Percentiles rank a stretch among this genome's conserved stretches.
Evolutionary conservation across 2,113 vertebrate species (phyloP).

Genomic region (Xyrauchen texanus): DNA sequence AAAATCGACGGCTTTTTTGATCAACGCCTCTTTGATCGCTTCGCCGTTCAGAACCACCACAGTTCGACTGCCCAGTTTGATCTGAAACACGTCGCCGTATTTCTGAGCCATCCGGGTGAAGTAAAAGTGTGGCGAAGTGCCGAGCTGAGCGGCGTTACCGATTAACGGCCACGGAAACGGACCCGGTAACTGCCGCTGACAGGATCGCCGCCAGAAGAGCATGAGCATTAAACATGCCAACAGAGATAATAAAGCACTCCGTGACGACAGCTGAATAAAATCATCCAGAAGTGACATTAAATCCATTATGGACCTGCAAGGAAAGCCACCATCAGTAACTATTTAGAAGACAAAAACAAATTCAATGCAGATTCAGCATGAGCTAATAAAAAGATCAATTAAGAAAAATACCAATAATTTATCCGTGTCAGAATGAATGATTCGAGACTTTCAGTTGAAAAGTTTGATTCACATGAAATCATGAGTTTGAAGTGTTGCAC

Average conservation of each 20-base stretch:
- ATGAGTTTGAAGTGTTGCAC: conserved; percentile 1
- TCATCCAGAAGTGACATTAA: conserved; percentile 55
- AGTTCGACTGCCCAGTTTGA: conserved; percentile 82
- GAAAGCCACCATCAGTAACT: neutral
- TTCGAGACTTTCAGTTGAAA: neutral
- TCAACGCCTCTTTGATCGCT: conserved; percentile 84
- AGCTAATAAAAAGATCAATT: no score
- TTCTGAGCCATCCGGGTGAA: conserved; percentile 80
- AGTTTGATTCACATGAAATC: neutral
- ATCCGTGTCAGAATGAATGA: neutral
- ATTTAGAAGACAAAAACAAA: neutral
- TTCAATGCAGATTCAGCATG: no score
- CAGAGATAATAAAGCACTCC: conserved; percentile 69
- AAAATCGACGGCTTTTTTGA: conserved; percentile 83
- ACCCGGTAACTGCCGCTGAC: conserved; percentile 73
- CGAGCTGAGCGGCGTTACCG: conserved; percentile 87
- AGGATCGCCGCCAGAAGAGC: conserved; percentile 66
- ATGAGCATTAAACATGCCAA: conserved; percentile 69
- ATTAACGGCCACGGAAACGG: conserved; percentile 90
- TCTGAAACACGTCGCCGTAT: conserved; percentile 89
- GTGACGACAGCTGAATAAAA: conserved; percentile 37
- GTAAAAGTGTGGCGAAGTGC: conserved; percentile 80
- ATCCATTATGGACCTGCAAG: conserved; percentile 67
- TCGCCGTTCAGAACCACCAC: conserved; percentile 93
- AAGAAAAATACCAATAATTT: neutral